Conservation (phyloP, 1,140 invertebrate genomes). For the Ceratitis capitata region DNA sequence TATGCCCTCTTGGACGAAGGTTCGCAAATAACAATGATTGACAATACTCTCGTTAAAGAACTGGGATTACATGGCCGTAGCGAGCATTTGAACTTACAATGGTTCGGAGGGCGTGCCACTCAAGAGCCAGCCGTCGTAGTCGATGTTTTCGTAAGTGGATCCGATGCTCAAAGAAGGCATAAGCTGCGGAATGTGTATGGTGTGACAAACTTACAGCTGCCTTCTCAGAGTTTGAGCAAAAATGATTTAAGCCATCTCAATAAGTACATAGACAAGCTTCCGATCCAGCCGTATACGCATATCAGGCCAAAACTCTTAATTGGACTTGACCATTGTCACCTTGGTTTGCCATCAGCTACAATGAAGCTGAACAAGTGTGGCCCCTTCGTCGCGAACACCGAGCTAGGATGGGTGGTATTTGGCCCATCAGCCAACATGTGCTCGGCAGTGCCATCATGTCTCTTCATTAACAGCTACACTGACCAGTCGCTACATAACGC, state of each 20-base stretch:
- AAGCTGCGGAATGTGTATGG: background rate
- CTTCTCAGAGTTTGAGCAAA: background rate
- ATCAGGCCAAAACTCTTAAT: background rate
- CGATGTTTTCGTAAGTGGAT: background rate
- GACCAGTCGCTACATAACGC: background rate
- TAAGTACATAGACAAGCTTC: background rate
- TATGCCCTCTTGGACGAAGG: too few species aligned
- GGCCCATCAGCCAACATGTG: background rate
- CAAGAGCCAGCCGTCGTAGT: background rate
- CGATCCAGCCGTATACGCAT: too few species aligned
- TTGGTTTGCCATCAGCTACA: background rate
- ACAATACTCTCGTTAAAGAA: slow-evolving; percentile 15
- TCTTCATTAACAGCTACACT: background rate
- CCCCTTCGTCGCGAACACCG: too few species aligned
- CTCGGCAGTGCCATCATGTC: background rate
- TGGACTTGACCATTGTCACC: background rate
- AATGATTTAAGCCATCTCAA: background rate
- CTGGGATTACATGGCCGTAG: background rate
- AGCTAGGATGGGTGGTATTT: background rate
- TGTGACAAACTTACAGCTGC: background rate
- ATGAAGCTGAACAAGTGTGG: too few species aligned
- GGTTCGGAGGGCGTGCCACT: background rate
- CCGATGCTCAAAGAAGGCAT: background rate
- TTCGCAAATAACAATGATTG: background rate
- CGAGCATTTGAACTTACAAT: background rate